Base-by-base conservation (phyloP, 1,140 invertebrate species). In the Drosophila sp. region DNA sequence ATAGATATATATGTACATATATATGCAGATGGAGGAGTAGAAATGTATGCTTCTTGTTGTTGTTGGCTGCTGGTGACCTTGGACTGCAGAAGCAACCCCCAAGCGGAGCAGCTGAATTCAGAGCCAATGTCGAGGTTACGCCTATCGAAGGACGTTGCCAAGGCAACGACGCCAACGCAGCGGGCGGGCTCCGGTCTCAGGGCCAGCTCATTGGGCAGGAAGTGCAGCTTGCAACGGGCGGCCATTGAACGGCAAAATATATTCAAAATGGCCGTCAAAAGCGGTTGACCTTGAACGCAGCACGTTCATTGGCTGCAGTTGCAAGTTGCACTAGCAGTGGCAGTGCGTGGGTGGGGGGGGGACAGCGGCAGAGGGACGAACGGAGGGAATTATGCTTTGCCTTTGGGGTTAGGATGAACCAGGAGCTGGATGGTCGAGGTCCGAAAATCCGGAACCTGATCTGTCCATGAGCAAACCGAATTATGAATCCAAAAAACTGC, bases 201-300 rank as follows among this genome's bases (percentile, higher is more conserved):
- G 76, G 76, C 66, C 72, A 65, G 82, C 82, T 78, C 66, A 87
- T 87, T 86, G 83, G 82, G 75, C 81, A 72, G 82, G 82, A 86
- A 86, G 63, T 86, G 81, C 81, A 86, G 71, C 41, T 41, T 34
- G 69, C 32, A 32, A 29, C 72, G 82, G 67, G 83, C 82, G 82
- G 83, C 81, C 81, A 80, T 84, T 80, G 80, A 76, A 83, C 67
- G 76, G 43, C 67, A 53, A 13, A 76, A 72, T 66, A 65, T 27
- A 46, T 89, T 67, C 79, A 87, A 87, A 89, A 87, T 87, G 83
- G 83, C 83, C 83, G 83, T 73, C 83, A 87, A 83, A 87, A 18
- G 25, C 29, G 66, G 25, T 7, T 82, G 83, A 87, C 83, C 83
- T 89, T 89, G 83, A 87, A 71, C 40, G 43, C 57, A 29, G 53